These are phyloP conservation scores for Bubo scandiacus DNA, from an alignment of 2,113 vertebrate genomes.

Conservation along the genomic window DNA sequence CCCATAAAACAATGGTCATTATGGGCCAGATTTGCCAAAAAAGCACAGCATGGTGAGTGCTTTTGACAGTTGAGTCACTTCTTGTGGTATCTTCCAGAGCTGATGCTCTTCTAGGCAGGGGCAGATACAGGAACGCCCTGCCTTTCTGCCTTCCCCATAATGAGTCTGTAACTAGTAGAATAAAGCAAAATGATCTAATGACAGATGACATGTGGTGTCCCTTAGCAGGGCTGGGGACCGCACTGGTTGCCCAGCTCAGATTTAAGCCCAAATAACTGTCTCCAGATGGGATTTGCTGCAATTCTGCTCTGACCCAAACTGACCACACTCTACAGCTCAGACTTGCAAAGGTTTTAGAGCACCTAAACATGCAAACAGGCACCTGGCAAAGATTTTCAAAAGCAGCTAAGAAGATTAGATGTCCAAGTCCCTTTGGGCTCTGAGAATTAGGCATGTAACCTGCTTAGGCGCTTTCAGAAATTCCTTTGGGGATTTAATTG, in stretches of 20 bases:
- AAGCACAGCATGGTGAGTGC: background rate
- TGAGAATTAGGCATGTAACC: slow-evolving; percentile 36
- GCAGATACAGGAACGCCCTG: fast-evolving
- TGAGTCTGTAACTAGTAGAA: background rate
- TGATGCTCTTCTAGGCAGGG: background rate
- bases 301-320: slow-evolving; percentile 41
- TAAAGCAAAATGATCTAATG: background rate
- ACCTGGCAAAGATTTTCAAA: slow-evolving; percentile 50
- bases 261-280: background rate
- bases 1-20: background rate
- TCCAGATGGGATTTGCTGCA: slow-evolving; percentile 48
- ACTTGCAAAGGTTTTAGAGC: background rate
- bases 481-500: slow-evolving; percentile 43
- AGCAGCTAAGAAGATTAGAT: slow-evolving; percentile 52
- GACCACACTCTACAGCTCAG: background rate
- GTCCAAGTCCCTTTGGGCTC: slow-evolving; percentile 18
- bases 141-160: background rate
- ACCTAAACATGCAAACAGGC: slow-evolving; percentile 29
- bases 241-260: background rate
- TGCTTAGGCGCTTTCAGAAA: slow-evolving; percentile 38
- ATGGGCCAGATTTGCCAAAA: background rate
- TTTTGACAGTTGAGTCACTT: background rate
- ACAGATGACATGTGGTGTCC: background rate
- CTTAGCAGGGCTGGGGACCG: background rate
- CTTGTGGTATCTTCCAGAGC: background rate